Evolutionary conservation across 2,888 invertebrate genomes (phyloP), one percentile per base, ranked within the genome.

Genomic region (Rhabditoides inermis): DNA sequence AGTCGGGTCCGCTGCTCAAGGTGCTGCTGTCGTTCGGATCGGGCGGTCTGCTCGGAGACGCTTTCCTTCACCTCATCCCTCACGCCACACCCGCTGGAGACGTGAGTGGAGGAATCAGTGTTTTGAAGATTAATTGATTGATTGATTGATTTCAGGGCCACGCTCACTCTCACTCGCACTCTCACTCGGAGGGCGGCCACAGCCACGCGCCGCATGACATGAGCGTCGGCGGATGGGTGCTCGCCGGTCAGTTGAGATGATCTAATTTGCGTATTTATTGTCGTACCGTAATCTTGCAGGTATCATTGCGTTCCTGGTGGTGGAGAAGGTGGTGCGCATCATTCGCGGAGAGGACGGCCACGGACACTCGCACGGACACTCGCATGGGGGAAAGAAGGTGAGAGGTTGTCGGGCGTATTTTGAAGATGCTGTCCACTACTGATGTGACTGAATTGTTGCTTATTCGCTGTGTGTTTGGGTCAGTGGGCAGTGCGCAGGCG

Each of bases 61-160:
- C 98, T 0, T 99, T 99, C 78, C 82, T 99, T 5, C 98, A 99
- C 80, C 81, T 99, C 60, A 98, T 99, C 75, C 98, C 98, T 1
- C 98, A 99, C 79, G 92, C 98, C 10, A 44, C 86, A 27, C 82
- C 82, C 63, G 83, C 45, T 23, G 51, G 50, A 32, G 10, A 39
- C 26, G 15, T 12, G 15, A 12, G 22, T 39, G 18, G 90, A 90
- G 80, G 18, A 40, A 12, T 20, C 2, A n/a, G 20, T 2, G 30
- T 32, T 23, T 22, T 3, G 22, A 41, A 36, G 49, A 41, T 37
- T 18, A 15, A 20, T 10, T 10, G 10, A 10, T 26, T n/a, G 15
- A 25, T 12, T 44, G 10, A 15, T 44, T 26, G 6, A 25, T 25
- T 30, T 12, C 58, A 64, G 36, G 65, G 60, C 23, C 87, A 86